Evolutionary conservation across 1,140 invertebrate species (phyloP).

Genomic region (Danaus plexippus): DNA sequence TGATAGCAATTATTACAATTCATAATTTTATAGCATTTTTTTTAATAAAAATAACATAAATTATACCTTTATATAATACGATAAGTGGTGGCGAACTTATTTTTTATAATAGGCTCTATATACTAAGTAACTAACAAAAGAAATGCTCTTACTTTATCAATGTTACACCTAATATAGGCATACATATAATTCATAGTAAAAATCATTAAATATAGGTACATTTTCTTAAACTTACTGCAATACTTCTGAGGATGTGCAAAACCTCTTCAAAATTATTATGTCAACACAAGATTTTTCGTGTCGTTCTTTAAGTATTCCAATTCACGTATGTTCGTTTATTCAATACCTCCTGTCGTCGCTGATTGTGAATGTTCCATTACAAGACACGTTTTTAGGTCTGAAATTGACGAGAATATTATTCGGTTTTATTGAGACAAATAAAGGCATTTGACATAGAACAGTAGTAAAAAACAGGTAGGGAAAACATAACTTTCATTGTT

Average conservation of each 20-base stretch:
- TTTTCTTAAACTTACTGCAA: not conserved
- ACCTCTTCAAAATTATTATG: not conserved
- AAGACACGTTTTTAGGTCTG: constrained; percentile 30
- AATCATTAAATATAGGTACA: not conserved
- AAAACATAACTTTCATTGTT: not conserved
- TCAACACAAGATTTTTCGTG: not conserved
- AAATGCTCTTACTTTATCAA: not conserved
- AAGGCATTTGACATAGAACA: no score
- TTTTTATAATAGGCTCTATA: no score
- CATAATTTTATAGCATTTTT: no score
- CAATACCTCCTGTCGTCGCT: constrained; percentile 58
- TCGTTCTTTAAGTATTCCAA: constrained; percentile 4
- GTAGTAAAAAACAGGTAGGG: no score
- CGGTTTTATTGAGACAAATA: not conserved
- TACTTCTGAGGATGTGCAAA: constrained; percentile 2
- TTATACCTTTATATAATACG: no score
- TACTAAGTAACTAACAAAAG: no score
- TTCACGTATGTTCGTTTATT: not conserved
- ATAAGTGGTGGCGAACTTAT: no score
- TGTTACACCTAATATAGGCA: constrained; percentile 5
- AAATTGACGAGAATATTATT: constrained; percentile 1
- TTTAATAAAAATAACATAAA: no score
- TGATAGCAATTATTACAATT: no score
- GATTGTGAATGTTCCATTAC: constrained; percentile 54
- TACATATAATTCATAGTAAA: constrained; percentile 2